Percentiles rank a stretch among this genome's conserved stretches.
phyloP scores from a whole-genome alignment of 2,797 vertebrate species.

The Pseudochromis fuscus region DNA sequence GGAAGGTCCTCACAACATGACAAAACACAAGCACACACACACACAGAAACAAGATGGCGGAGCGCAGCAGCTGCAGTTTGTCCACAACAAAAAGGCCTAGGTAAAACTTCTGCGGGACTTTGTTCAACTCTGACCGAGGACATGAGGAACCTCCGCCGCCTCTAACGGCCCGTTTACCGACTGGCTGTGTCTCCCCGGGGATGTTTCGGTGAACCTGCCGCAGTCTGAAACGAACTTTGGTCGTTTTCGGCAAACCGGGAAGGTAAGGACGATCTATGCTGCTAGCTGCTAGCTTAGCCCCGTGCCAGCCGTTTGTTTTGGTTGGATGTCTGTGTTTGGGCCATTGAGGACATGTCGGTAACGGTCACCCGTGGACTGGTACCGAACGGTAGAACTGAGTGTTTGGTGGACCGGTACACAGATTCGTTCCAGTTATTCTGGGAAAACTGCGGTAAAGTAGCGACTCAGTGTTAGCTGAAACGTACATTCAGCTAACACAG shows the following conservation, averaged over 20 bases:
- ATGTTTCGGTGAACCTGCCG: conserved; percentile 32
- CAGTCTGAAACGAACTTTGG: conserved; percentile 24
- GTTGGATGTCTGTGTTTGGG: conserved; percentile 6
- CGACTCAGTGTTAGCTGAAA: not conserved
- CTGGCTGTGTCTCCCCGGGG: not conserved
- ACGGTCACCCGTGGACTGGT: not conserved
- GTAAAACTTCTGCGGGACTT: conserved; percentile 55
- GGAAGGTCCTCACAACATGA: not conserved
- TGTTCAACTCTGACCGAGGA: conserved; percentile 14
- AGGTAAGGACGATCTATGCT: conserved; percentile 56
- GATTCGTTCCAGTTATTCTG: not conserved
- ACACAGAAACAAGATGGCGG: conserved; percentile 67
- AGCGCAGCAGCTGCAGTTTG: conserved; percentile 23
- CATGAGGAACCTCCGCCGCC: conserved; percentile 18
- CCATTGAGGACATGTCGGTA: not conserved
- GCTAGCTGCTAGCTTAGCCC: conserved; percentile 43
- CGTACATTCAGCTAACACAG: not conserved
- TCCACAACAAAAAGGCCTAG: conserved; percentile 44
- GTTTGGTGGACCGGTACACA: not conserved
- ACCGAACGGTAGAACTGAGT: accelerated
- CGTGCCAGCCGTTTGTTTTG: conserved; percentile 53
- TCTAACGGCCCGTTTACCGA: not conserved
- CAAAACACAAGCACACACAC: not conserved
- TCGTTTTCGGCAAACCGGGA: conserved; percentile 23
- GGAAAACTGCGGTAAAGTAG: not conserved